phyloP scores from a whole-genome alignment of 1,140 invertebrate species.

The Arctopsyche grandis region DNA sequence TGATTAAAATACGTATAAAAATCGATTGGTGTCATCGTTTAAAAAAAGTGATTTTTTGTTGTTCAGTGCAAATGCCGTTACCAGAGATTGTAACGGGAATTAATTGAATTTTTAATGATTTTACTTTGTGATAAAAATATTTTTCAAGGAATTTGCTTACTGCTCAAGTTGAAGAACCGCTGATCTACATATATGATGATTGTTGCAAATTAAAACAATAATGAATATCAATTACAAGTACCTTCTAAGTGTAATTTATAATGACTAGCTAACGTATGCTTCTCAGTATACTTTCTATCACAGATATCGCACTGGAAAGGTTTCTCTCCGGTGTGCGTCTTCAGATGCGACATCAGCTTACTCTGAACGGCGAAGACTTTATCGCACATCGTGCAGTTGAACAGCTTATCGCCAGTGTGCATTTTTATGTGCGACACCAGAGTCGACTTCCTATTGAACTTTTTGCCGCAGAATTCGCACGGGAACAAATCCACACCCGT shows the following conservation, averaged over 20 bases:
- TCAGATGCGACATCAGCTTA: constrained; percentile 70
- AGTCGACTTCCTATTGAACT: constrained; percentile 50
- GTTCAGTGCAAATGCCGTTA: no score
- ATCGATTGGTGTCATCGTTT: no score
- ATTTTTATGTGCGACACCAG: constrained; percentile 50
- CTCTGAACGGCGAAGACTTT: constrained; percentile 58
- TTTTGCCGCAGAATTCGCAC: constrained; percentile 50
- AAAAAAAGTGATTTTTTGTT: no score
- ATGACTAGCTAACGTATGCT: constrained; percentile 63
- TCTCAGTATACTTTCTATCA: constrained; percentile 66
- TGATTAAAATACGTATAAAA: no score
- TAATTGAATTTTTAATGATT: no score
- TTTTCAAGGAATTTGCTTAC: no score
- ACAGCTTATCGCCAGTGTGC: constrained; percentile 50
- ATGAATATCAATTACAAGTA: constrained; percentile 11
- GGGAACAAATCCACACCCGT: constrained; percentile 47
- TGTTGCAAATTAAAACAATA: no score
- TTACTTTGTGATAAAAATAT: no score
- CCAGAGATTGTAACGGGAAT: no score
- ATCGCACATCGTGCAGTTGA: constrained; percentile 33
- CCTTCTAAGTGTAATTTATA: constrained; percentile 48
- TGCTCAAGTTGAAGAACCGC: no score
- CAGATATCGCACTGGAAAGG: constrained; percentile 73
- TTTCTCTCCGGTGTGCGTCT: constrained; percentile 73
- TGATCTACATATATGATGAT: no score